Evolutionary conservation across 2,888 invertebrate species (phyloP), one percentile per base, ranked within the genome.

Genomic region (Cheilosia scutellata): DNA sequence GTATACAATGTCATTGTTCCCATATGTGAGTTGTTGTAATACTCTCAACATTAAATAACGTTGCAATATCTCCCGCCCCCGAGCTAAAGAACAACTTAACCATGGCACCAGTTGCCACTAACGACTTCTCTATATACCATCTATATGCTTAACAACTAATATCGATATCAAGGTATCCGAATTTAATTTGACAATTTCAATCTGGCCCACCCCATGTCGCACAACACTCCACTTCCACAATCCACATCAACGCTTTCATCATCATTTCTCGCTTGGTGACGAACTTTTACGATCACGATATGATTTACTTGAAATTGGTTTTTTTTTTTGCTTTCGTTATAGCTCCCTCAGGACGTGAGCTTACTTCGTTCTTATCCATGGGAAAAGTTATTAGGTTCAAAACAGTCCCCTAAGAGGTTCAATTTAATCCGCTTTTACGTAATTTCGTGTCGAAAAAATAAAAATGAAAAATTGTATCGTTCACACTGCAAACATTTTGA

Each of bases 371-470:
- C 51, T 5, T 11, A 13, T 49, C 33, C 9, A 29, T 25, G 9
- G 9, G 25, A 31, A 49, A 62, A 70, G 74, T 83, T 79, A 83
- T 83, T 83, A 83, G 79, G 83, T 83, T 72, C 83, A 83, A 83
- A 83, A 83, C 79, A 37, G 74, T 79, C 63, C 79, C 68, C 57
- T 57, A 74, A 83, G 74, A 83, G 79, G 74, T 83, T 74, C 58
- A 63, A 63, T 79, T 83, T 83, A 83, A 83, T 78, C 83, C 74
- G 68, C 74, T 83, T 83, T 78, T 55, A 55, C 74, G 57, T 83
- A 42, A 68, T 62, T 72, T 62, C 33, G 29, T 68, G 60, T 29
- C 47, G 25, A 57, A 7, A 29, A 47, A 68, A 55, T 47, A 62
- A 65, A 55, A 42, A 55, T 55, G 37, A 75, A 75, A 75, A 68